Evolutionary conservation across 1,140 invertebrate species (phyloP).

Genomic region (Heliconius hewitsoni): DNA sequence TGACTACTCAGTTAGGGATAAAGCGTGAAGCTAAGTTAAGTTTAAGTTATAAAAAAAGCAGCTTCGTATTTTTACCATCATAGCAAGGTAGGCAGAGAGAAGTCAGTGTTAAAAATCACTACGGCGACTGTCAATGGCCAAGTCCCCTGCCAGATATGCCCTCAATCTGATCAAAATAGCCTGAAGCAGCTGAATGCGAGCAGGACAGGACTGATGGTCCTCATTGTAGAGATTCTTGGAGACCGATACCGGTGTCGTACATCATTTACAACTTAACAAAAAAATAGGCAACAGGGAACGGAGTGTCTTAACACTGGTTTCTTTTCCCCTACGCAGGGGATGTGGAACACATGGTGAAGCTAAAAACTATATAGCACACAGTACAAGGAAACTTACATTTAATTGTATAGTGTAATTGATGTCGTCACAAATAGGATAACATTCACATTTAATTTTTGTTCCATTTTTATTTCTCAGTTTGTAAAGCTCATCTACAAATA

Average conservation of each 20-base stretch:
- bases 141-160: neutral
- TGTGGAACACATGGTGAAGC: too few relatives aligned
- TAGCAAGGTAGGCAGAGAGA: neutral
- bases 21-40: too few relatives aligned
- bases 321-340: too few relatives aligned
- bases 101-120: neutral
- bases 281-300: too few relatives aligned
- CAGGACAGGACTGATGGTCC: too few relatives aligned
- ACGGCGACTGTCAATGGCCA: neutral
- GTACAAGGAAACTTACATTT: conserved; percentile 44
- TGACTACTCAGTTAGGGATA: too few relatives aligned
- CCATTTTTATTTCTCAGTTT: conserved; percentile 66
- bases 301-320: too few relatives aligned
- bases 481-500: conserved; percentile 62
- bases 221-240: neutral
- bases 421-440: conserved; percentile 46
- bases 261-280: neutral
- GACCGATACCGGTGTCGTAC: too few relatives aligned
- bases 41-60: too few relatives aligned
- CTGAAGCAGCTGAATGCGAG: too few relatives aligned
- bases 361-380: too few relatives aligned
- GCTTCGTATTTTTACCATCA: too few relatives aligned
- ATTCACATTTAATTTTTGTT: conserved; percentile 82
- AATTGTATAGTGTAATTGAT: conserved; percentile 51
- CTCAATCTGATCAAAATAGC: neutral